Evolutionary conservation across 2,888 invertebrate species (phyloP).

Genomic region (Platycnemis pennipes): DNA sequence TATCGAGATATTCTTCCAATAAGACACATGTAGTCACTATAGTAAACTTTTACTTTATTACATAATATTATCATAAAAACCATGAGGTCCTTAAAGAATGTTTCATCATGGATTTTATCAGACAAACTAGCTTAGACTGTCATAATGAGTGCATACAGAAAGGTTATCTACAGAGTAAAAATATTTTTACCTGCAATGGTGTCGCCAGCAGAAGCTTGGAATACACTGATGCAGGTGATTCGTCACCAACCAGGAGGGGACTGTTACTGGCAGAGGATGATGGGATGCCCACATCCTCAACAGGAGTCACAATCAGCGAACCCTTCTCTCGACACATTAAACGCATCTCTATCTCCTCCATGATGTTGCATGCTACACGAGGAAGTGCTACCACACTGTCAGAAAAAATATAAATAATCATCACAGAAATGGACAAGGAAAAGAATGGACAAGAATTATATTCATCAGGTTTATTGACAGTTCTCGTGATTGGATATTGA

Average conservation of each 20-base stretch:
- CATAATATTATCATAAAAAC: no score
- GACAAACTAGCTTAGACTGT: no score
- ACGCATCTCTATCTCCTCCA: constrained; percentile 88
- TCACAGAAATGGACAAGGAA: no score
- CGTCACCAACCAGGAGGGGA: constrained; percentile 79
- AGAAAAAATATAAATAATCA: constrained; percentile 68
- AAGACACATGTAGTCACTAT: no score
- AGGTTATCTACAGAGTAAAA: neutral
- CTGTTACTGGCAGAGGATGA: constrained; percentile 74
- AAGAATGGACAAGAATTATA: no score
- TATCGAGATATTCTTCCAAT: no score
- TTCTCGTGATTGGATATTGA: no score
- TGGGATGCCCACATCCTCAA: constrained; percentile 74
- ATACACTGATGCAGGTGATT: constrained; percentile 82
- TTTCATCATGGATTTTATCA: no score
- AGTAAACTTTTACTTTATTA: no score
- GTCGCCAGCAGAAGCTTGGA: constrained; percentile 90
- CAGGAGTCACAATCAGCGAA: constrained; percentile 82
- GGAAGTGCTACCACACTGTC: constrained; percentile 83
- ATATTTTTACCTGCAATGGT: constrained; percentile 82
- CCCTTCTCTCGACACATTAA: constrained; percentile 92
- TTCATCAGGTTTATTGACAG: no score
- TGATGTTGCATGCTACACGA: constrained; percentile 81
- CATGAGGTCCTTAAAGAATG: neutral
- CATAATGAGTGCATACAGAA: neutral